A percentile compares a stretch with the other conserved stretches of the same genome.
phyloP scores from a whole-genome alignment of 2,797 vertebrate genomes.

The Decapterus maruadsi region DNA sequence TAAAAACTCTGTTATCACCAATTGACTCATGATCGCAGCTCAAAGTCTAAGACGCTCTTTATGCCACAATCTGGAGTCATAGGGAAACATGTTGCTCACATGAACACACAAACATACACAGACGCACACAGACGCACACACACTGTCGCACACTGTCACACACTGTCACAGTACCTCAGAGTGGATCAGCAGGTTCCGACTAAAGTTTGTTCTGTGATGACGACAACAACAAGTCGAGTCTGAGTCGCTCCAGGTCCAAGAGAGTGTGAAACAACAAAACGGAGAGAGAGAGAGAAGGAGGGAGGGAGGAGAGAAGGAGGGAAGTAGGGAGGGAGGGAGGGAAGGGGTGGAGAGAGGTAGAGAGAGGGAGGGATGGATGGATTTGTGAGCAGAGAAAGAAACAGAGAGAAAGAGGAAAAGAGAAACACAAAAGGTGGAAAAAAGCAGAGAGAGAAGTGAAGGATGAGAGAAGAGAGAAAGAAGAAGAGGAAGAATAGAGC shows the following conservation, averaged over 20 bases:
- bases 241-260: conserved; percentile 44
- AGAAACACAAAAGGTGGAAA: not conserved
- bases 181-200: conserved; percentile 19
- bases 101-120: not conserved
- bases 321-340: conserved; percentile 15
- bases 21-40: not conserved
- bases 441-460: not conserved
- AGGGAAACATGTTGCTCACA: not conserved
- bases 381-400: conserved; percentile 43
- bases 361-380: conserved; percentile 25
- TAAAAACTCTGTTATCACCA: conserved; percentile 23
- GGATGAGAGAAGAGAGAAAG: not conserved
- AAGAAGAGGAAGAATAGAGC: not conserved
- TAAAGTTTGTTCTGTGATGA: conserved; percentile 26
- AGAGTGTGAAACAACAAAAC: conserved; percentile 21
- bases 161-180: conserved; percentile 51
- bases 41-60: conserved; percentile 18
- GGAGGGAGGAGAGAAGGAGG: not conserved
- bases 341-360: not conserved
- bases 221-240: conserved; percentile 41
- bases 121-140: not conserved
- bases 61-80: not conserved
- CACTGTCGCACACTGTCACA: not conserved
- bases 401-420: not conserved
- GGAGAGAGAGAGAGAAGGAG: conserved; percentile 1